Conservation (phyloP, 2,888 invertebrate species). For the Amphipyra tragopoginis region DNA sequence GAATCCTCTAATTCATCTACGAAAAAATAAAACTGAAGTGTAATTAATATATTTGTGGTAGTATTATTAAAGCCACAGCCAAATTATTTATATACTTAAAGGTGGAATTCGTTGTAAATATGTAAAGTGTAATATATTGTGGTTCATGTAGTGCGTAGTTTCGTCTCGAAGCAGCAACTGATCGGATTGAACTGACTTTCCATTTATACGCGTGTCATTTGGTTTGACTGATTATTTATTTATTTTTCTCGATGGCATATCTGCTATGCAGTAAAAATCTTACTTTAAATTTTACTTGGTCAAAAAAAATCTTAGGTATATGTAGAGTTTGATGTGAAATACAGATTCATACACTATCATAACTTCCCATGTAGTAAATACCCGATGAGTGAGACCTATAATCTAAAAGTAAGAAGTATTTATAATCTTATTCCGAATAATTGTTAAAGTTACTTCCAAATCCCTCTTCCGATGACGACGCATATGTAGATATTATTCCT, state of each 20-base stretch:
- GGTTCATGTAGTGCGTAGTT: slow-evolving; percentile 25
- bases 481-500: slow-evolving; percentile 3
- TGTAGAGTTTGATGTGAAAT: slow-evolving; percentile 6
- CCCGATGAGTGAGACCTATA: slow-evolving; percentile 9
- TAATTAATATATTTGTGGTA: slow-evolving; percentile 29
- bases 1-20: slow-evolving; percentile 11
- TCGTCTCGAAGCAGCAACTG: slow-evolving; percentile 10
- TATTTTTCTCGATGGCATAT: background rate
- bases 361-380: slow-evolving; percentile 21
- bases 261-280: no score
- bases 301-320: slow-evolving; percentile 5
- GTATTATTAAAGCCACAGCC: slow-evolving; percentile 28
- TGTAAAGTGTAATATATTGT: slow-evolving; percentile 54
- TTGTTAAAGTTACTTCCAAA: slow-evolving; percentile 5
- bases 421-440: slow-evolving; percentile 6
- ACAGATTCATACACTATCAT: slow-evolving; percentile 21
- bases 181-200: slow-evolving; percentile 12
- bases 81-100: slow-evolving; percentile 39
- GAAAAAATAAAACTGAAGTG: slow-evolving; percentile 19
- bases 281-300: background rate
- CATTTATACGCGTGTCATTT: slow-evolving; percentile 11
- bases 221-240: slow-evolving; percentile 5
- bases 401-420: slow-evolving; percentile 17
- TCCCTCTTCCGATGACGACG: slow-evolving; percentile 13
- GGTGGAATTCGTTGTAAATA: slow-evolving; percentile 64